These are phyloP conservation scores for Tetramorium bicarinatum DNA, from an alignment of 2,888 invertebrate genomes.

Conservation along the genomic window DNA sequence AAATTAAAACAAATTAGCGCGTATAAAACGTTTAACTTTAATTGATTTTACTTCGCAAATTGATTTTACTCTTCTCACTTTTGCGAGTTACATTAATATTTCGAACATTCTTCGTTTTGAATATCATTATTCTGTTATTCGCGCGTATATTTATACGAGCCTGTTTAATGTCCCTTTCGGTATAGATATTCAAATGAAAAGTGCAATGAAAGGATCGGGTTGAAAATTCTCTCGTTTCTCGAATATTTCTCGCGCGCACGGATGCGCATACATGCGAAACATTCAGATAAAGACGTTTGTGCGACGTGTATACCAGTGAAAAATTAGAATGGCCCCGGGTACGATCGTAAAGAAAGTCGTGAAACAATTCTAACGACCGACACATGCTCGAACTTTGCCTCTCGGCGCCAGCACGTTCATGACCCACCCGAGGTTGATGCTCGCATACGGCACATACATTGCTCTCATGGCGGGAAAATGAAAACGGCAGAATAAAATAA, in stretches of 20 bases:
- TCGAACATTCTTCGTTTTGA: not conserved
- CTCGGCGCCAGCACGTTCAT: conserved; percentile 51
- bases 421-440: conserved; percentile 62
- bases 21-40: not conserved
- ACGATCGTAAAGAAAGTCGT: conserved; percentile 52
- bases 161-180: not conserved
- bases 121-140: not conserved
- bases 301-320: conserved; percentile 24
- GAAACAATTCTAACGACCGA: conserved; percentile 58
- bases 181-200: not conserved
- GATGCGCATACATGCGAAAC: not conserved
- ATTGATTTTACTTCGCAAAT: not conserved
- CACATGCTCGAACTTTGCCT: conserved; percentile 51
- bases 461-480: conserved; percentile 43
- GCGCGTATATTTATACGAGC: not conserved
- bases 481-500: conserved; percentile 59
- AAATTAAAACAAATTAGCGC: not conserved
- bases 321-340: conserved; percentile 41
- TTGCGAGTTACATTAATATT: not conserved
- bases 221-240: conserved; percentile 3
- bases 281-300: conserved; percentile 46
- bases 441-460: conserved; percentile 22
- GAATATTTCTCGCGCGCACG: not conserved
- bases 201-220: not conserved
- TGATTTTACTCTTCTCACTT: not conserved